Conservation (phyloP, 2,113 vertebrate species). For the Psilopogon haemacephalus region DNA sequence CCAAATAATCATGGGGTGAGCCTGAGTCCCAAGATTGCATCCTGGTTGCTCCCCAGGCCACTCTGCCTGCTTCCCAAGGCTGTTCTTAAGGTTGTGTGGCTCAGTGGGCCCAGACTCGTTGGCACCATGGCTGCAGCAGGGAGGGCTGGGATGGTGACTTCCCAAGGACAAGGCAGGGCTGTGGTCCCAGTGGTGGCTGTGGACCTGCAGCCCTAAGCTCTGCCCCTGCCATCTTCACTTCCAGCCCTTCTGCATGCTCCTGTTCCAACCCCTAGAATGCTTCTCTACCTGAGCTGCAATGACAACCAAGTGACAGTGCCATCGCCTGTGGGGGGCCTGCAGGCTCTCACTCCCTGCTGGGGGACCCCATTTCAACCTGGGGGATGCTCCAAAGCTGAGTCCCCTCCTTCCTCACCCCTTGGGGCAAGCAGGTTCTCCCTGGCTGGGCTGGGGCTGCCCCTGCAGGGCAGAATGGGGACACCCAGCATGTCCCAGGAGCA, state of each 20-base stretch:
- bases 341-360: background rate
- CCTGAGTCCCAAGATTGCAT: background rate
- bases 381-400: rapidly evolving
- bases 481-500: background rate
- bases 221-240: rapidly evolving
- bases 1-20: background rate
- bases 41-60: background rate
- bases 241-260: background rate
- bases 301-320: background rate
- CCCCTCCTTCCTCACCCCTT: too few species aligned
- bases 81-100: background rate
- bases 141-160: background rate
- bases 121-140: rapidly evolving
- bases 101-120: background rate
- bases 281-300: background rate
- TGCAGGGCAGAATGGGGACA: background rate
- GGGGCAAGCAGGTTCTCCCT: background rate
- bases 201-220: rapidly evolving
- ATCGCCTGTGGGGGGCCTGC: rapidly evolving
- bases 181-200: background rate
- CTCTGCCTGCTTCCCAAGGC: background rate
- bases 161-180: background rate
- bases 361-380: background rate
- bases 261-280: background rate
- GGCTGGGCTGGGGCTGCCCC: background rate